Evolutionary conservation across 2,888 invertebrate species (phyloP).

Genomic region (Dendrolimus pini): DNA sequence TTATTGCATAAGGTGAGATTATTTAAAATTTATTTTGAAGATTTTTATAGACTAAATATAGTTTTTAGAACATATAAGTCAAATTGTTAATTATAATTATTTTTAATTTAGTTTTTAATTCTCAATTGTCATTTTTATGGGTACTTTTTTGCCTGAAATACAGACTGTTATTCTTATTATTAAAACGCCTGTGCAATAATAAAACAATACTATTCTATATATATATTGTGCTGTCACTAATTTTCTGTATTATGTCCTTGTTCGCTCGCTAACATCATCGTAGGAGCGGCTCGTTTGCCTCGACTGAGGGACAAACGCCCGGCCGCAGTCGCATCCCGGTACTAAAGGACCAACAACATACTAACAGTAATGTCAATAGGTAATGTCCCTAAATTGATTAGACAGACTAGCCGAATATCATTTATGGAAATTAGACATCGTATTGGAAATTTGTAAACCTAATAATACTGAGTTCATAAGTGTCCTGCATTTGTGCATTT

Average conservation of each 20-base stretch:
- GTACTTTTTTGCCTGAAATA: no score
- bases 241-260: constrained; percentile 49
- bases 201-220: constrained; percentile 26
- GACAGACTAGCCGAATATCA: background rate
- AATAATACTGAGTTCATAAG: no score
- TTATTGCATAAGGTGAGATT: background rate
- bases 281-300: constrained; percentile 73
- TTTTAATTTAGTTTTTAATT: no score
- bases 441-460: no score
- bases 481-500: no score
- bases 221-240: constrained; percentile 50
- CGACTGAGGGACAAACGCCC: constrained; percentile 68
- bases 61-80: no score
- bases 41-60: no score
- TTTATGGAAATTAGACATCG: no score
- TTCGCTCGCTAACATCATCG: constrained; percentile 65
- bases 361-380: constrained; percentile 70
- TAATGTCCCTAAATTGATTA: constrained; percentile 29
- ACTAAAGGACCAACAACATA: constrained; percentile 67
- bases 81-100: no score
- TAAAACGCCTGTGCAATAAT: constrained; percentile 41
- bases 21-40: no score
- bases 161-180: no score
- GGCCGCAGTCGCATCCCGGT: constrained; percentile 70
- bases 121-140: no score